These are phyloP conservation scores for Mareca strepera DNA, from an alignment of 2,797 vertebrate species.

Conservation along the genomic window DNA sequence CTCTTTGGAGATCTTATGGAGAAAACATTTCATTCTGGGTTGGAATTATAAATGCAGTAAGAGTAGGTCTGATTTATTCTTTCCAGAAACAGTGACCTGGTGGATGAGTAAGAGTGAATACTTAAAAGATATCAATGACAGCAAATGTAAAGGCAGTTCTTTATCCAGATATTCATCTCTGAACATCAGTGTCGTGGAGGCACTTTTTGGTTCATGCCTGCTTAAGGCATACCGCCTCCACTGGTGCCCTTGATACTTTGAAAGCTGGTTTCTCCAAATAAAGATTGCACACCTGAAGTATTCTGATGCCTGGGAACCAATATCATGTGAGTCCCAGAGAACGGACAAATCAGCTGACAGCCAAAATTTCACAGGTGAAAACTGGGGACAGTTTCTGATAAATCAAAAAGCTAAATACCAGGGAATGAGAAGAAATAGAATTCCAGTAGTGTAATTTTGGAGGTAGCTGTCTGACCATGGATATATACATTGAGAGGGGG, in stretches of 20 bases:
- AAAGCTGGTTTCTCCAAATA: background rate
- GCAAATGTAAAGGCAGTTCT: background rate
- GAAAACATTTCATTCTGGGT: background rate
- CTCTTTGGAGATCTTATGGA: background rate
- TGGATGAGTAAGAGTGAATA: slow-evolving; percentile 10
- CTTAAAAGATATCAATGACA: background rate
- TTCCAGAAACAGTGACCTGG: background rate
- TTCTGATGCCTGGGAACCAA: background rate
- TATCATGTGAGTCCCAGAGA: background rate
- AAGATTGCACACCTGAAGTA: background rate
- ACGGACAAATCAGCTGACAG: background rate
- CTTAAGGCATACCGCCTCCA: background rate
- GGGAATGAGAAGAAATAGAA: background rate
- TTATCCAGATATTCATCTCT: background rate
- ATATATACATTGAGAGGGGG: background rate
- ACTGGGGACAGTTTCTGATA: background rate
- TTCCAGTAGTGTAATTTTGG: background rate
- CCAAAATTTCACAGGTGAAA: background rate
- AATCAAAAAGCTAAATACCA: background rate
- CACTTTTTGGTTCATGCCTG: background rate
- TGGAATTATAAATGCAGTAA: slow-evolving; percentile 13
- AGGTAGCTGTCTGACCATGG: background rate
- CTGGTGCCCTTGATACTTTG: background rate
- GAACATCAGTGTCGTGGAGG: background rate
- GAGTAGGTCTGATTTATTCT: slow-evolving; percentile 22